Evolutionary conservation across 2,888 invertebrate genomes (phyloP).

Genomic region (Melinaea marsaeus): DNA sequence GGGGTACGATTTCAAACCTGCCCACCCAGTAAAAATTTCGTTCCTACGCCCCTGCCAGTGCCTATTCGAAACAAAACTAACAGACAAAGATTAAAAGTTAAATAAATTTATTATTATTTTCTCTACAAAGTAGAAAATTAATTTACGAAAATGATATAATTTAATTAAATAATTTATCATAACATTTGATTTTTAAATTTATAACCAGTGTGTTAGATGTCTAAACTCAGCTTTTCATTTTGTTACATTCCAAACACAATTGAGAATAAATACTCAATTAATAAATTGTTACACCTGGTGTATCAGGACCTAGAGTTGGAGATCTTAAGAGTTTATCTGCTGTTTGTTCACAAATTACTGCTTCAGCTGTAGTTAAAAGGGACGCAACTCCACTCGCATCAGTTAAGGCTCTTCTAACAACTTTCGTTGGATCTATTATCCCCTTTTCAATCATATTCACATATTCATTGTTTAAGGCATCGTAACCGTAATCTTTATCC

Average conservation of each 20-base stretch:
- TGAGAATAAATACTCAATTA: slow-evolving; percentile 12
- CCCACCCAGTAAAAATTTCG: too few species aligned
- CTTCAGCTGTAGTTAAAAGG: slow-evolving; percentile 89
- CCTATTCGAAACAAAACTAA: too few species aligned
- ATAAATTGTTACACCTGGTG: slow-evolving; percentile 32
- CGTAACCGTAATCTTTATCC: slow-evolving; percentile 87
- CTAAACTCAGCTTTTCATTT: background rate
- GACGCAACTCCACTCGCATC: slow-evolving; percentile 70
- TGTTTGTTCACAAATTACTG: slow-evolving; percentile 91
- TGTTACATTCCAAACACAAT: background rate
- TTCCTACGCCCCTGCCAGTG: too few species aligned
- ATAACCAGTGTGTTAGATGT: too few species aligned
- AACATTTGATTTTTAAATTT: too few species aligned
- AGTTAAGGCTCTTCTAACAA: slow-evolving; percentile 60
- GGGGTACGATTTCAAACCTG: too few species aligned
- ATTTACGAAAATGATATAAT: too few species aligned
- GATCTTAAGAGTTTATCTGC: slow-evolving; percentile 36
- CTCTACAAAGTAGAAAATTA: too few species aligned
- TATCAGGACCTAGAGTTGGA: slow-evolving; percentile 25
- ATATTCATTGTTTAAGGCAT: slow-evolving; percentile 91
- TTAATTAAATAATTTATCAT: too few species aligned
- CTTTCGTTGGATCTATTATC: slow-evolving; percentile 97
- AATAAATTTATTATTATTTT: too few species aligned
- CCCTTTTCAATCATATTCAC: slow-evolving; percentile 94
- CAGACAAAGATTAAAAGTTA: too few species aligned